phyloP scores from a whole-genome alignment of 2,113 vertebrate genomes.

The Brachirus orientalis region DNA sequence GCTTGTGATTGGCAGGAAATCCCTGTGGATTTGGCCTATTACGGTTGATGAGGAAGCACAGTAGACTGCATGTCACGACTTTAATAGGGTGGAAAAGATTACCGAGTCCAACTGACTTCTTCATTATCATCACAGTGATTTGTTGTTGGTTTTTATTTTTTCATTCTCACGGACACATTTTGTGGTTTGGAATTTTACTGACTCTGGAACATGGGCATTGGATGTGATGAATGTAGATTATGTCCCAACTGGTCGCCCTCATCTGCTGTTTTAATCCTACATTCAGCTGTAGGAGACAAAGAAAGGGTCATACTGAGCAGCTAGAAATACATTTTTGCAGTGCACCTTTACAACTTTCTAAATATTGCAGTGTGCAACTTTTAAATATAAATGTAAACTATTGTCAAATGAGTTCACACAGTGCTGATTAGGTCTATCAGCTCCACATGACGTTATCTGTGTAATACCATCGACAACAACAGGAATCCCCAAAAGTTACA shows the following conservation, averaged over 20 bases:
- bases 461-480: background rate
- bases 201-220: constrained; percentile 7
- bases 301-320: background rate
- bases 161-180: background rate
- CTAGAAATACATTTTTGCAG: background rate
- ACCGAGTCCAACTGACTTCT: constrained; percentile 18
- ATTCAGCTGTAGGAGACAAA: constrained; percentile 6
- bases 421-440: too few relatives aligned
- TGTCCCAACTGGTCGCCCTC: constrained; percentile 32
- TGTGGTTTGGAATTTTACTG: constrained; percentile 27
- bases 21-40: constrained; percentile 57
- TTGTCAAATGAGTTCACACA: too few relatives aligned
- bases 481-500: background rate
- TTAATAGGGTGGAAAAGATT: constrained; percentile 46
- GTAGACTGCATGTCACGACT: constrained; percentile 8
- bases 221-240: constrained; percentile 26
- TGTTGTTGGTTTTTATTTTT: background rate
- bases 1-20: constrained; percentile 49
- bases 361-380: too few relatives aligned
- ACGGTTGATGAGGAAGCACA: constrained; percentile 44
- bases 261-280: constrained; percentile 9
- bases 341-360: too few relatives aligned
- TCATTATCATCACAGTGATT: constrained; percentile 24
- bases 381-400: too few relatives aligned
- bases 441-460: too few relatives aligned